Evolutionary conservation across 2,797 vertebrate species (phyloP).

Genomic region (Myioborus melanocephalus): DNA sequence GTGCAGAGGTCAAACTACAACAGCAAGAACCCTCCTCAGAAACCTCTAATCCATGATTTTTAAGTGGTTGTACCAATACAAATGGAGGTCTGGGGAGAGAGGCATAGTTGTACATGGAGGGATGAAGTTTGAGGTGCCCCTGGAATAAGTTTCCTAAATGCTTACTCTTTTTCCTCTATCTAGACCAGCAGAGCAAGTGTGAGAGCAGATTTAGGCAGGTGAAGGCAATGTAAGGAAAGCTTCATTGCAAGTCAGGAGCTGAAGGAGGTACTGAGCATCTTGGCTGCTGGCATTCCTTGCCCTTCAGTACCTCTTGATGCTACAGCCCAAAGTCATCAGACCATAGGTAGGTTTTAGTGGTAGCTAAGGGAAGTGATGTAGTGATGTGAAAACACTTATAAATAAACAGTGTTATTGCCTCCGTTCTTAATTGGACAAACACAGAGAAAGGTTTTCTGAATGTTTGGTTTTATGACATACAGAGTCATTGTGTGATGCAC

Average conservation of each 20-base stretch:
- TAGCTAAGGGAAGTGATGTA: neutral
- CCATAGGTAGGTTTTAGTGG: neutral
- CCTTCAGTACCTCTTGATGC: neutral
- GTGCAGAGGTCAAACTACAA: neutral
- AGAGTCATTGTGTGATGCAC: neutral
- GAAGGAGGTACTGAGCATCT: neutral
- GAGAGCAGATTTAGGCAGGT: neutral
- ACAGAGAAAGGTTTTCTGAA: neutral
- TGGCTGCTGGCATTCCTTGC: neutral
- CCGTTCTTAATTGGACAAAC: neutral
- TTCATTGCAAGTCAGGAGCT: neutral
- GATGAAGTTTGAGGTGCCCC: neutral
- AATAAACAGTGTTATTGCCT: neutral
- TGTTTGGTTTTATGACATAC: neutral
- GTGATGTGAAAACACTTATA: neutral
- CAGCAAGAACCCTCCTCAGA: neutral
- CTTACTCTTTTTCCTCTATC: neutral
- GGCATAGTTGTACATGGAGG: rapidly evolving
- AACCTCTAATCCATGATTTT: neutral
- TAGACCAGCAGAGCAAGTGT: neutral
- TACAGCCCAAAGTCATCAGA: neutral
- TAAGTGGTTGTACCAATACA: neutral
- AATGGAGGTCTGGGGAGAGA: neutral
- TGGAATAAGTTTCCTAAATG: neutral
- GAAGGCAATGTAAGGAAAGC: neutral